A percentile compares a stretch with the other conserved stretches of the same genome.
Evolutionary conservation across 2,113 vertebrate genomes (phyloP).

Genomic region (Ammodytes marinus): DNA sequence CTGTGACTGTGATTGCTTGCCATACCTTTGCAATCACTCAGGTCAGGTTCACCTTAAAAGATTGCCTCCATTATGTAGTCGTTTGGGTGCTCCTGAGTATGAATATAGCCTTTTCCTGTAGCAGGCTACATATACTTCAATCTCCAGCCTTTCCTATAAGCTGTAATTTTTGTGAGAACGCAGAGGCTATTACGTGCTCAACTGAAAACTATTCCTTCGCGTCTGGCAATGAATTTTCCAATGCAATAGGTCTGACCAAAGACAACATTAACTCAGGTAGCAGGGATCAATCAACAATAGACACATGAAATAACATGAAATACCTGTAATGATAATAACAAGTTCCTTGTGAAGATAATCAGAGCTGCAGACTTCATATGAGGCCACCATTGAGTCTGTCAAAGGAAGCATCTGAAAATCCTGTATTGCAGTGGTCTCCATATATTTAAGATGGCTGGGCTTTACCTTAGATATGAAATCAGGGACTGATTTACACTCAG

Average conservation of each 20-base stretch:
- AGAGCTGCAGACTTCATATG: conserved; percentile 18
- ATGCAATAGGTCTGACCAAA: background rate
- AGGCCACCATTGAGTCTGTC: background rate
- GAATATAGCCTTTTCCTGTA: conserved; percentile 6
- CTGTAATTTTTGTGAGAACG: conserved; percentile 49
- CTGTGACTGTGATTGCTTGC: background rate
- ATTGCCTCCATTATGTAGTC: conserved; percentile 12
- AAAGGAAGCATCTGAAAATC: background rate
- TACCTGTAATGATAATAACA: conserved; percentile 3
- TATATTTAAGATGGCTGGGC: background rate
- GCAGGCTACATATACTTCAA: conserved; percentile 15
- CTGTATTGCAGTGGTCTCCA: background rate
- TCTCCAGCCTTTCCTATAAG: conserved; percentile 20
- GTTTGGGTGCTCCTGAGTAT: conserved; percentile 7
- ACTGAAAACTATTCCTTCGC: conserved; percentile 27
- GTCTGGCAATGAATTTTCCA: conserved; percentile 43
- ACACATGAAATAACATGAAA: no score
- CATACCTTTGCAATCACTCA: conserved; percentile 11
- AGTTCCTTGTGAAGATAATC: background rate
- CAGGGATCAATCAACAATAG: no score
- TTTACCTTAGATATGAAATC: background rate
- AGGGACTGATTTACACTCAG: background rate
- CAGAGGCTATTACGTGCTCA: conserved; percentile 51
- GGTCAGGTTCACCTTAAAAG: conserved; percentile 21
- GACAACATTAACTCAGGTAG: background rate